These are phyloP conservation scores for Stramonita haemastoma DNA, from an alignment of 2,888 invertebrate species.

Conservation along the genomic window DNA sequence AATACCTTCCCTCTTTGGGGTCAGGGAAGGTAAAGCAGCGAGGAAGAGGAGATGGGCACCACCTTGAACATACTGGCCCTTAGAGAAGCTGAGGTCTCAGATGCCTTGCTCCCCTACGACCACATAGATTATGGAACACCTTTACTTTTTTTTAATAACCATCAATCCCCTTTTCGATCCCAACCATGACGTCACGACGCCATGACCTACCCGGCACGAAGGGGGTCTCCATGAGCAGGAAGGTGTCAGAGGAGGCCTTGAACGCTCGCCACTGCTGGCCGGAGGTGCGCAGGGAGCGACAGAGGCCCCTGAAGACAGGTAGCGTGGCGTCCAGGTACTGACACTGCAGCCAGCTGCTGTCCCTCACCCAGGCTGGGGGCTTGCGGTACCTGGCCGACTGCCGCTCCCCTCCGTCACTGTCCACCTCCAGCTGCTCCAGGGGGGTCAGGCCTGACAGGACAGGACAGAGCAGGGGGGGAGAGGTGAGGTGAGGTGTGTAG, in stretches of 20 bases:
- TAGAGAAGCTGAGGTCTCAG: too few species aligned
- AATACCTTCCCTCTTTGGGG: too few species aligned
- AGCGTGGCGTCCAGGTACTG: conserved; percentile 72
- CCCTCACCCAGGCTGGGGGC: conserved; percentile 69
- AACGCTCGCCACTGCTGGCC: conserved; percentile 71
- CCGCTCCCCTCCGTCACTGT: conserved; percentile 57
- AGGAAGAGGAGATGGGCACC: too few species aligned
- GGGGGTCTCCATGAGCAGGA: conserved; percentile 58
- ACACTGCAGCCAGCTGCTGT: conserved; percentile 71
- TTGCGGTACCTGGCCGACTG: conserved; percentile 55
- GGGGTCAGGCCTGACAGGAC: conserved; percentile 68
- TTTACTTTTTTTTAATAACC: too few species aligned
- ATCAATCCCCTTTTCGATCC: too few species aligned
- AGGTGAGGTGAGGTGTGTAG: too few species aligned
- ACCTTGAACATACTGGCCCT: too few species aligned
- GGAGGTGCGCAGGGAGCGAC: conserved; percentile 68
- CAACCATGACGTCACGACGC: too few species aligned
- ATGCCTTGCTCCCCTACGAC: too few species aligned
- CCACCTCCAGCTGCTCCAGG: conserved; percentile 69
- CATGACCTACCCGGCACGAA: conserved; percentile 47
- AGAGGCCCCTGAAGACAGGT: conserved; percentile 62
- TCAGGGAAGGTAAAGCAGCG: too few species aligned
- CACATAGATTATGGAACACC: too few species aligned
- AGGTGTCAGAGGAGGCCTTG: conserved; percentile 62
- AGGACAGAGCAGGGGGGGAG: neutral